These are phyloP conservation scores for Octodonta nipae DNA, from an alignment of 2,888 invertebrate species.

Conservation along the genomic window DNA sequence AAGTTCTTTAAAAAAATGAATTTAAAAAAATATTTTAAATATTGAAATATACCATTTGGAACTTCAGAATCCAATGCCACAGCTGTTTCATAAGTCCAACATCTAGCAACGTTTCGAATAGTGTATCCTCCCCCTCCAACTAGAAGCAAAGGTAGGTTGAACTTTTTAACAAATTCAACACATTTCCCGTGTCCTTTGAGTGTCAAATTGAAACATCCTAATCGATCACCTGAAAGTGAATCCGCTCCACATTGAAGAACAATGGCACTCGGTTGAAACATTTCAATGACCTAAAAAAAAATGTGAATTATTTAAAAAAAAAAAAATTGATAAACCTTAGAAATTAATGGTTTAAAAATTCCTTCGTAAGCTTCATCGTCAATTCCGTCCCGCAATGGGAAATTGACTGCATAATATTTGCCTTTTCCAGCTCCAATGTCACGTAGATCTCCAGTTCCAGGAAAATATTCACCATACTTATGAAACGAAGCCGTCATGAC, in stretches of 20 bases:
- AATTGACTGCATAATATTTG: conserved; percentile 97
- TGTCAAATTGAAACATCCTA: conserved; percentile 97
- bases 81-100: conserved; percentile 98
- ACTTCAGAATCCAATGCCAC: conserved; percentile 92
- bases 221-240: conserved; percentile 86
- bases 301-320: no score
- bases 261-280: conserved; percentile 94
- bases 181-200: conserved; percentile 86
- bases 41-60: no score
- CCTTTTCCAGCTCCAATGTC: conserved; percentile 82
- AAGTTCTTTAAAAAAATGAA: conserved; percentile 91
- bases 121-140: conserved; percentile 99
- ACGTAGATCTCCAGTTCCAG: conserved; percentile 43
- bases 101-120: conserved; percentile 94
- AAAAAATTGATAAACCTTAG: no score
- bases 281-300: conserved; percentile 99
- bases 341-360: conserved; percentile 88
- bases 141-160: conserved; percentile 88
- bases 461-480: conserved; percentile 99
- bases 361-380: conserved; percentile 96
- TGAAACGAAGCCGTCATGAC: conserved; percentile 99
- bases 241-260: conserved; percentile 98
- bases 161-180: conserved; percentile 95
- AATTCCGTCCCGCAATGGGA: conserved; percentile 95
- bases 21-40: no score